Conservation (phyloP, 1,140 invertebrate genomes). For the Sycophila sp. region DNA sequence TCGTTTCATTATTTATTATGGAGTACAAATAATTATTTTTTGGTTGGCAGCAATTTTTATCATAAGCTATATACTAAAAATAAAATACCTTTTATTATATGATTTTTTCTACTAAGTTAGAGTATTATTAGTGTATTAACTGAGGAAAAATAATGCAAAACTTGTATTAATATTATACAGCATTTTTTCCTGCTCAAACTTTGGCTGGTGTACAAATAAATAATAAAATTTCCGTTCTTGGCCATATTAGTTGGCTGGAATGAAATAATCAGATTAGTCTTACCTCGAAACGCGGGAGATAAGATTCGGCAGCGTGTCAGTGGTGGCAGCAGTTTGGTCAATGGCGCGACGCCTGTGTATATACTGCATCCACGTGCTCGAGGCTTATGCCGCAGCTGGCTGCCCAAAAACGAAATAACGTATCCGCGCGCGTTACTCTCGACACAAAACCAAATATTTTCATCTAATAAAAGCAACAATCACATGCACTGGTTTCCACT, state of each 20-base stretch:
- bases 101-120: too few species aligned
- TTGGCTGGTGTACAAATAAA: too few species aligned
- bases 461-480: neutral
- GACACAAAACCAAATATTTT: neutral
- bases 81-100: too few species aligned
- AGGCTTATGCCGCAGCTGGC: neutral
- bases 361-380: neutral
- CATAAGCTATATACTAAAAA: too few species aligned
- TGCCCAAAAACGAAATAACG: neutral
- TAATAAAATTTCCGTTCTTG: too few species aligned
- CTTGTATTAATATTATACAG: too few species aligned
- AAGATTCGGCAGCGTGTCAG: neutral
- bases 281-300: slow-evolving; percentile 23
- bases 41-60: too few species aligned
- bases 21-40: too few species aligned
- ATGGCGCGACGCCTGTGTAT: slow-evolving; percentile 1
- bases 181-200: too few species aligned
- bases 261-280: slow-evolving; percentile 30
- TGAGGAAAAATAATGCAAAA: too few species aligned
- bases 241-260: neutral
- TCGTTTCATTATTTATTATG: too few species aligned
- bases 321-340: slow-evolving; percentile 3
- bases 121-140: too few species aligned
- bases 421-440: neutral
- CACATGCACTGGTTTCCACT: neutral